phyloP scores from a whole-genome alignment of 2,888 invertebrate species.

The Conchocele bisecta region DNA sequence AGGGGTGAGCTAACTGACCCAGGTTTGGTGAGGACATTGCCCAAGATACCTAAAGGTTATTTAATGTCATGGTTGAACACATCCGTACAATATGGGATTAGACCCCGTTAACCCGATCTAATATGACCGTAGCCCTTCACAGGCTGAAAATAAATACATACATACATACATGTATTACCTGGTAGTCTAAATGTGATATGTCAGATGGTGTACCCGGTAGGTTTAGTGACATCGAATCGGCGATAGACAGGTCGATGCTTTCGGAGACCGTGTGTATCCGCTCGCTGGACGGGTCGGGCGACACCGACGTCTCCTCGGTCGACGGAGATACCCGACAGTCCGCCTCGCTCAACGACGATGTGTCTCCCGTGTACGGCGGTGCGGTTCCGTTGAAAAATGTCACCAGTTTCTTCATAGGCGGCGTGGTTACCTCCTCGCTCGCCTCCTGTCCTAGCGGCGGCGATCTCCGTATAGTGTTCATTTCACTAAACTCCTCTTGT shows the following conservation, averaged over 20 bases:
- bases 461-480: conserved; percentile 57
- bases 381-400: no score
- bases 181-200: no score
- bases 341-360: not conserved
- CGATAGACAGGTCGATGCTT: conserved; percentile 52
- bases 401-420: no score
- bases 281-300: conserved; percentile 37
- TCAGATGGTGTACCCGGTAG: conserved; percentile 64
- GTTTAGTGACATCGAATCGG: conserved; percentile 47
- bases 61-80: no score
- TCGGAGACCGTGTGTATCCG: conserved; percentile 67
- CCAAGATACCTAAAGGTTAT: no score
- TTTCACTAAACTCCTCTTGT: conserved; percentile 51
- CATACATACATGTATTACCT: no score
- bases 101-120: no score
- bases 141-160: no score
- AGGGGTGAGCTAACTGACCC: no score
- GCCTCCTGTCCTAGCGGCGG: conserved; percentile 59
- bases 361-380: not conserved
- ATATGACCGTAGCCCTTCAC: no score
- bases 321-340: not conserved
- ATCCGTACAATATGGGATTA: no score
- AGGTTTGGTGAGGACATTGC: no score
- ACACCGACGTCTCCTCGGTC: not conserved
- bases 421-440: conserved; percentile 14